A percentile compares a stretch with the other conserved stretches of the same genome.
These are phyloP conservation scores for Nomada fabriciana DNA, from an alignment of 2,888 invertebrate genomes.

Conservation along the genomic window DNA sequence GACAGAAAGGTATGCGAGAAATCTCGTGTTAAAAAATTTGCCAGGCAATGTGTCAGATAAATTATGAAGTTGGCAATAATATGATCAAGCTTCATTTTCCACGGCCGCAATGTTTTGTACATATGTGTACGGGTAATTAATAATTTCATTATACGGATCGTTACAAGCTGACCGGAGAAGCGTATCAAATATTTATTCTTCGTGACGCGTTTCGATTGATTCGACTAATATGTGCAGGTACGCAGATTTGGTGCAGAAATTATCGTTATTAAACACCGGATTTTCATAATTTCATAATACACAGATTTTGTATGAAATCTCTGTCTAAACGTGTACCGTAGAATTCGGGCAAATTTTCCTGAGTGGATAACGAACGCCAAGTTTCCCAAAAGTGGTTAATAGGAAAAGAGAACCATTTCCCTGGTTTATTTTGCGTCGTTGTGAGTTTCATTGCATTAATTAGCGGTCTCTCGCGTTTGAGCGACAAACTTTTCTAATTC, in stretches of 20 bases:
- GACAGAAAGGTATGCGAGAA: not conserved
- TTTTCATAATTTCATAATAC: constrained; percentile 31
- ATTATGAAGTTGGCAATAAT: not conserved
- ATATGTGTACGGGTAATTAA: not conserved
- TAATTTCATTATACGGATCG: not conserved
- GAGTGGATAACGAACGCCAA: not conserved
- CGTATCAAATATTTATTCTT: constrained; percentile 8
- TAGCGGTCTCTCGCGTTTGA: not conserved
- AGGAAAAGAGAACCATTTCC: not conserved
- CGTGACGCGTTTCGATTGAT: not conserved
- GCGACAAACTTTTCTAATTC: not conserved
- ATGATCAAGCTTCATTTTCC: not conserved
- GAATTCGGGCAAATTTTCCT: not conserved
- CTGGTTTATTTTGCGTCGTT: not conserved
- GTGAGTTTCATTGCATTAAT: not conserved
- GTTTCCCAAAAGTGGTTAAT: not conserved
- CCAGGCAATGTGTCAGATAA: not conserved
- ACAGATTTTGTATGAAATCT: not conserved
- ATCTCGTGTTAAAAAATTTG: not conserved
- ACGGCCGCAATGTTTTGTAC: not conserved
- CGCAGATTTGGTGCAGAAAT: too few relatives aligned
- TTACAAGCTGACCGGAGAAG: not conserved
- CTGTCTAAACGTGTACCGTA: not conserved
- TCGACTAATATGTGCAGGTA: too few relatives aligned
- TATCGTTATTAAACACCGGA: constrained; percentile 24